A percentile compares a stretch with the other conserved stretches of the same genome.
Conservation (phyloP, 2,888 invertebrate species). For the Cylloceria caligata region DNA sequence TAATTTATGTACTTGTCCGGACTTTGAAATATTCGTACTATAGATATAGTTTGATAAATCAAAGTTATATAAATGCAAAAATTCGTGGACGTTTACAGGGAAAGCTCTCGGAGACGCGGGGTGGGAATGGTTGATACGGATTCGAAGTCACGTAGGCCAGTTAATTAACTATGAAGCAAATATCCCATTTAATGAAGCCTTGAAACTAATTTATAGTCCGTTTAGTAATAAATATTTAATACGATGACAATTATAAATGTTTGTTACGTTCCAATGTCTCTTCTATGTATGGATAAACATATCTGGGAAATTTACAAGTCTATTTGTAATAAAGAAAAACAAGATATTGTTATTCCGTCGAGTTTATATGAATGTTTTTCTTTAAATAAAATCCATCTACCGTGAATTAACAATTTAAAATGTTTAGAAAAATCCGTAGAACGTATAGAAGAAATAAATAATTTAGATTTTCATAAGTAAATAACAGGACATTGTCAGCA, state of each 20-base stretch:
- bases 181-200: constrained; percentile 10
- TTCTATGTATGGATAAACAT: not conserved
- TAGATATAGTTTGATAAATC: constrained; percentile 13
- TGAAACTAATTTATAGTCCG: not conserved
- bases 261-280: not conserved
- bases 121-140: constrained; percentile 13
- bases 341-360: not conserved
- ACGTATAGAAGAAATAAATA: not conserved
- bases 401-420: not conserved
- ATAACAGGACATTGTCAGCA: not conserved
- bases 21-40: constrained; percentile 26
- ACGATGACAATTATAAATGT: not conserved
- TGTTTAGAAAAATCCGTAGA: not conserved
- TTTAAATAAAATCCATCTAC: not conserved
- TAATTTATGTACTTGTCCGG: constrained; percentile 7
- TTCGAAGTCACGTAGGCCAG: constrained; percentile 10
- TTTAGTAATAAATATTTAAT: not conserved
- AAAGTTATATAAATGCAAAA: constrained; percentile 21
- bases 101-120: constrained; percentile 1
- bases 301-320: not conserved
- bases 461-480: not conserved
- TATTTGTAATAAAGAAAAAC: not conserved
- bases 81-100: constrained; percentile 27
- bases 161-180: constrained; percentile 13
- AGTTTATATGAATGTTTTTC: not conserved